phyloP scores from a whole-genome alignment of 2,113 vertebrate genomes.

The Mungos mungo region DNA sequence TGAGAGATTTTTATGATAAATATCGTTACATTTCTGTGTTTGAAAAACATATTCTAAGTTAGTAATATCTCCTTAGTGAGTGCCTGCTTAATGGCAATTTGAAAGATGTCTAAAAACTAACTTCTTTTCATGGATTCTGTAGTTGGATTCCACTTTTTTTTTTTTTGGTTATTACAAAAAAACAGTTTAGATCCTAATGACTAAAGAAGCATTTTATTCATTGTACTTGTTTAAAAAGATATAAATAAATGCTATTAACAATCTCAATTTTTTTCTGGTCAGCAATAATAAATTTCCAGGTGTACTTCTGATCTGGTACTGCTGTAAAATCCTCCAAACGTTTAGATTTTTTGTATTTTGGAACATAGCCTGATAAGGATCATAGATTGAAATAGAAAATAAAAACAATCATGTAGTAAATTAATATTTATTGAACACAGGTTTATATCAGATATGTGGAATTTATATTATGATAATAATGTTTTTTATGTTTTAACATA shows the following conservation, averaged over 20 bases:
- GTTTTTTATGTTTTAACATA: no score
- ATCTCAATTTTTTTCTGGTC: neutral
- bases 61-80: neutral
- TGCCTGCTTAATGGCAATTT: neutral
- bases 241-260: neutral
- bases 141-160: neutral
- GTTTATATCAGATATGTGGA: neutral
- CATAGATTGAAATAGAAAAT: neutral
- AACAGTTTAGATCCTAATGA: neutral
- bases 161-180: neutral
- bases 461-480: no score
- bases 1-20: neutral
- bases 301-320: neutral
- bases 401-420: neutral
- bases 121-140: neutral
- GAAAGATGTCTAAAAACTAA: neutral
- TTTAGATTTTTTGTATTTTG: neutral
- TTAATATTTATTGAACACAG: neutral
- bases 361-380: neutral
- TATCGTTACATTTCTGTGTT: neutral
- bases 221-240: neutral
- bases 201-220: conserved; percentile 4
- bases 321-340: neutral
- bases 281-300: neutral
- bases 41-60: neutral